phyloP scores from a whole-genome alignment of 2,888 invertebrate species.

The Lasioglossum oenotherae region DNA sequence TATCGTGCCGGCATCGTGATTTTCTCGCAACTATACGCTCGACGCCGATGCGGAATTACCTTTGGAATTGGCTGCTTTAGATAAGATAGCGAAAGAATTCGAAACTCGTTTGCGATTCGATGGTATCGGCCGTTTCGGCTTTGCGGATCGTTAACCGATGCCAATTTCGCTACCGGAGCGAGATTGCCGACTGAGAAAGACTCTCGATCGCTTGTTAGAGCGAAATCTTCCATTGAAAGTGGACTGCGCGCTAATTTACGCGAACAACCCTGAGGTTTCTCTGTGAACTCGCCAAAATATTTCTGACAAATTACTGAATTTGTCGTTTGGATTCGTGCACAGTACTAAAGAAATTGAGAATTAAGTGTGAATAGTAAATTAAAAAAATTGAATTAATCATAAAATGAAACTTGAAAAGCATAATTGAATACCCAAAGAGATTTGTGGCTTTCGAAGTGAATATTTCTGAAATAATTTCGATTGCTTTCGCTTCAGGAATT shows the following conservation, averaged over 20 bases:
- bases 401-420: background rate
- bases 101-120: background rate
- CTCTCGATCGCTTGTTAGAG: background rate
- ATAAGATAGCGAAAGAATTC: constrained; percentile 7
- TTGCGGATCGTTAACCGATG: constrained; percentile 11
- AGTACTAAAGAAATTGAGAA: too few relatives aligned
- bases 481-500: background rate
- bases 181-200: background rate
- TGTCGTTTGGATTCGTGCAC: background rate
- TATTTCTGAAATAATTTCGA: background rate
- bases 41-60: background rate
- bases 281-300: background rate
- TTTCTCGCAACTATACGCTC: constrained; percentile 8
- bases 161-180: background rate
- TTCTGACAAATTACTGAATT: background rate
- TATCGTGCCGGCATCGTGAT: background rate
- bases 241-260: background rate
- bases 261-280: background rate
- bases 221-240: background rate
- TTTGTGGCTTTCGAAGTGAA: background rate
- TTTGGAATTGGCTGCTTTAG: constrained; percentile 7
- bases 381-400: too few relatives aligned
- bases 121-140: background rate
- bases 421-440: background rate
- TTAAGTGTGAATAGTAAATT: background rate